Base-by-base conservation (phyloP, 1,140 invertebrate species). In the Agrilus planipennis region DNA sequence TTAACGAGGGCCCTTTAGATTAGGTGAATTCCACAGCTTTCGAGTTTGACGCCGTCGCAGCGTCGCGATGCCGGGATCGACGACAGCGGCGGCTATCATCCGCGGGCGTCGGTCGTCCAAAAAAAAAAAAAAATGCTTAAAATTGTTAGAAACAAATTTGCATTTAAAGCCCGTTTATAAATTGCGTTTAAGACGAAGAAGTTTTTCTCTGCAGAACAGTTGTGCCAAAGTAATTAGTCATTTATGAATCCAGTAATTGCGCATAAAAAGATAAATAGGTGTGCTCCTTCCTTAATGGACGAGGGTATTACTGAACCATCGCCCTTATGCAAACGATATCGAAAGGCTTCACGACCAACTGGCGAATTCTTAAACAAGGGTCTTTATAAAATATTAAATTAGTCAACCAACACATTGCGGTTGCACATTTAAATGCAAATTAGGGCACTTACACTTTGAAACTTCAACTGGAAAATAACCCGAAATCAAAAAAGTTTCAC, bases 231-330 rank as follows among this genome's bases (percentile, higher is more conserved):
- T 55, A 60, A 60, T 60, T 60, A 60, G 58, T 60, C 58, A 60
- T 60, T 60, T 60, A 60, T 58, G 56, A 60, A 60, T 57, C 53
- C 50, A 49, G 58, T 60, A 60, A 60, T 60, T 60, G 54, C 56
- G 49, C 56, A 56, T 60, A 60, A 60, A 60, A 60, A 60, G 58
- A 60, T 60, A 60, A 60, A 60, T 60, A 60, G 55, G 52, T 54
- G n/a, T n/a, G 53, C 50, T 48, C 47, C 43, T 38, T 45, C 41
- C 46, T 50, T 54, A 54, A 54, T 54, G 50, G 50, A 43, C 43
- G 30, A 31, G 34, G 23, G 25, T 29, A 41, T 32, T 34, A 28
- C 31, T 32, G 20, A 44, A 51, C 44, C 31, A 22, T 37, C 28
- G 36, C 34, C 49, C 51, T 53, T 51, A 51, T 39, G 40, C 25